Base-by-base conservation (phyloP, 2,113 vertebrate genomes). In the Clinocottus analis region DNA sequence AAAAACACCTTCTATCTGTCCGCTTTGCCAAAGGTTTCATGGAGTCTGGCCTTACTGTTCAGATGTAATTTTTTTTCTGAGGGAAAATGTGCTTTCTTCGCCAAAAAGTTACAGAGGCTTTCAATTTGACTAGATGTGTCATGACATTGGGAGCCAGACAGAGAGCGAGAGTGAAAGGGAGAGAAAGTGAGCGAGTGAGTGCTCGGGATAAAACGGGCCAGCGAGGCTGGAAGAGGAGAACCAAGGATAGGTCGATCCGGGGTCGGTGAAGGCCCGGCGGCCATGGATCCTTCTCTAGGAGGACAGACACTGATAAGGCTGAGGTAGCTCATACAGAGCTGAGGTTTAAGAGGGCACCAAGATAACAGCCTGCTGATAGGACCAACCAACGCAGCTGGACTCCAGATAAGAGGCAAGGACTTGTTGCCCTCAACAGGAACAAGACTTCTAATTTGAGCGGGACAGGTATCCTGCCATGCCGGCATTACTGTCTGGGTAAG, bases 371-470 rank as follows among this genome's bases (percentile, higher is more conserved):
- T 63, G 87, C 89, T 85, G 87, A 94, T 93, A 90, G 91, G 82
- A 89, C 84, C 82, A 85, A 82, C 70, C 80, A 85, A 84, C 86
- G 91, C 87, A 89, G 89, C 89, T 86, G 86, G 90, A 84, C 89
- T 85, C 66, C 85, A 90, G 91, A 94, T 93, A 94, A 94, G 89
- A 91, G 71, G 85, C 90, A 91, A 93, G 87, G 90, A 92, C 92
- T 93, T 92, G 81, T 92, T 91, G 90, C 89, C 91, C 86, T 90
- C 75, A 27, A 90, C 82, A 83, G 68, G 31, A 87, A 89, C 90
- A 93, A 80, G 58, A 85, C 82, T 77, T 83, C 59, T 86, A 63
- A 80, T 85, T 89, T 80, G 81, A 65, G 78, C 49, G 25, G 67
- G 29, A 58, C 62, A 39, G 16, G 16, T 17, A 58, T 62, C 76